A percentile compares a stretch with the other conserved stretches of the same genome.
These are phyloP conservation scores for Crematogaster levior DNA, from an alignment of 2,888 invertebrate genomes.

Conservation along the genomic window DNA sequence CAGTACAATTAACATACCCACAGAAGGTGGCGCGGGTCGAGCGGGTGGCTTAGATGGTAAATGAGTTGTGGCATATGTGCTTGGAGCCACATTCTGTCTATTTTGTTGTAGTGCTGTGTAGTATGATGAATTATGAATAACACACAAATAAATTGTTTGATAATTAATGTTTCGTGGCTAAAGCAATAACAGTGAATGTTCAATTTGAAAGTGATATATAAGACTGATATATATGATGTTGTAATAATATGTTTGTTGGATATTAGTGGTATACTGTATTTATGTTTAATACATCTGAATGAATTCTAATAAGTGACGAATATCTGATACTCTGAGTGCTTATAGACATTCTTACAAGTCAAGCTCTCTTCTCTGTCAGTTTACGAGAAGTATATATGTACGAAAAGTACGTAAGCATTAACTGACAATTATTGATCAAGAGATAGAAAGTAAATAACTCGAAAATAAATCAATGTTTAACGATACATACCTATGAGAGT, in stretches of 20 bases:
- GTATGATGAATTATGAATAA: slow-evolving; percentile 77
- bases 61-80: slow-evolving; percentile 82
- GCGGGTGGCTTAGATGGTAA: slow-evolving; percentile 84
- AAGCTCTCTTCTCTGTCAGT: background rate
- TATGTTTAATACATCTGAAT: background rate
- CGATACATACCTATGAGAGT: slow-evolving; percentile 66
- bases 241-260: background rate
- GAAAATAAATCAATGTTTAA: background rate
- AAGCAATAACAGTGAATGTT: slow-evolving; percentile 17
- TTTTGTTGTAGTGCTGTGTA: slow-evolving; percentile 84
- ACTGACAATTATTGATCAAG: background rate
- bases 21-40: slow-evolving; percentile 84
- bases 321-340: background rate
- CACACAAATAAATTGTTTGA: slow-evolving; percentile 58
- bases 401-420: background rate
- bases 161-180: slow-evolving; percentile 50
- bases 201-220: slow-evolving; percentile 1
- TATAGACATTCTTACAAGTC: background rate
- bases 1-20: slow-evolving; percentile 82
- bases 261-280: slow-evolving; percentile 2
- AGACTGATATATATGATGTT: background rate
- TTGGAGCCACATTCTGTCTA: slow-evolving; percentile 83
- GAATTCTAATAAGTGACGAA: background rate
- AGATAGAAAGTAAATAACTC: background rate
- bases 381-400: background rate